These are phyloP conservation scores for Sinocyclocheilus anshuiensis DNA, from an alignment of 2,113 vertebrate genomes.

Conservation along the genomic window DNA sequence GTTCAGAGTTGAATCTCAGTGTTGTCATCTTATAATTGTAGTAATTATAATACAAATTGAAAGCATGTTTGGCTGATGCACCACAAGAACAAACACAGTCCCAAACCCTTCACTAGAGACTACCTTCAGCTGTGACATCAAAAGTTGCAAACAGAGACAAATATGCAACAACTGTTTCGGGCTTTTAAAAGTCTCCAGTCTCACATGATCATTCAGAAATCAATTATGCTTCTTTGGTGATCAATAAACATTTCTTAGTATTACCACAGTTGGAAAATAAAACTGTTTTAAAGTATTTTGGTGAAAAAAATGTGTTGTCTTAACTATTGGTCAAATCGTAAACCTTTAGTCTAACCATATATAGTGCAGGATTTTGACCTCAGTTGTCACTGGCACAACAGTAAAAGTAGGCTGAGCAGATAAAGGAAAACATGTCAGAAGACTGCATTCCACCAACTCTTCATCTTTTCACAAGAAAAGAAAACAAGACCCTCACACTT, in stretches of 20 bases:
- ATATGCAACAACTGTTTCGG: background rate
- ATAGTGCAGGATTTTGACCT: background rate
- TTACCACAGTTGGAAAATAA: background rate
- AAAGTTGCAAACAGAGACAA: too few species aligned
- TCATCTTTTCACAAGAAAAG: background rate
- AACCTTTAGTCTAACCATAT: background rate
- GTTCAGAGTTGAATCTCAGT: background rate
- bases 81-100: background rate
- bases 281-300: too few species aligned
- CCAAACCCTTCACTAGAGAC: background rate
- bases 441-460: background rate
- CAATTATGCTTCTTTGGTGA: too few species aligned
- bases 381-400: background rate
- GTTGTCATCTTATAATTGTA: background rate
- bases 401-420: background rate
- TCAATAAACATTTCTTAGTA: background rate
- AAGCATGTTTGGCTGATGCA: background rate
- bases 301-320: background rate
- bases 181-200: background rate
- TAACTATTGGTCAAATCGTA: background rate
- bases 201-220: background rate
- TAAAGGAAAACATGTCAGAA: conserved; percentile 1
- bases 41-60: background rate
- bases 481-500: background rate
- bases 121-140: background rate